Percentiles rank a stretch among this genome's conserved stretches.
phyloP scores from a whole-genome alignment of 2,888 invertebrate genomes.

The Lasioglossum lativentre region DNA sequence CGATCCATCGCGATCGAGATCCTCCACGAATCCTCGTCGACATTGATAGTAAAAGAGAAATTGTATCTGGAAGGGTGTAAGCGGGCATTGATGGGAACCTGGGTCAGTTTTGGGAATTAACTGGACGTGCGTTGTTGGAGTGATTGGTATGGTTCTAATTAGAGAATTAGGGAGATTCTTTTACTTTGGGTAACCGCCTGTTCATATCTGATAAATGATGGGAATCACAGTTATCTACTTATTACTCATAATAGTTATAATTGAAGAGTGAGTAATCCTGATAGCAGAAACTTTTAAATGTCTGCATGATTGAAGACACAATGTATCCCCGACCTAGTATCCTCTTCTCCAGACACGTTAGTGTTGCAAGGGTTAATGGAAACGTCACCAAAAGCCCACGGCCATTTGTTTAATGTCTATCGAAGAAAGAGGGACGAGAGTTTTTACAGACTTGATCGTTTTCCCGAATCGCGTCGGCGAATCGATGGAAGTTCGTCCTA shows the following conservation, averaged over 20 bases:
- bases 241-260: neutral
- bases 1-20: neutral
- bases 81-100: neutral
- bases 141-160: neutral
- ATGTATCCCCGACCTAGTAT: neutral
- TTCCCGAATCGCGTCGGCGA: slow-evolving; percentile 8
- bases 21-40: neutral
- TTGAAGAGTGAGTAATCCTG: neutral
- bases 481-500: slow-evolving; percentile 37
- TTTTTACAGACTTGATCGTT: slow-evolving; percentile 39
- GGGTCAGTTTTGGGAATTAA: neutral
- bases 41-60: neutral
- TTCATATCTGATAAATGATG: too few species aligned
- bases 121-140: neutral
- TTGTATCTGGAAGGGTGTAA: neutral
- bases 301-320: neutral
- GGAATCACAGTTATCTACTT: too few species aligned
- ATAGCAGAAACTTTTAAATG: neutral
- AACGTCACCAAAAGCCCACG: slow-evolving; percentile 4
- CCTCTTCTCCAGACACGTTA: neutral
- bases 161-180: neutral
- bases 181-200: too few species aligned
- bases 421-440: neutral
- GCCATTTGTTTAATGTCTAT: slow-evolving; percentile 5
- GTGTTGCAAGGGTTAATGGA: slow-evolving; percentile 13